Base-by-base conservation (phyloP, 2,888 invertebrate species). In the Abrostola tripartita region DNA sequence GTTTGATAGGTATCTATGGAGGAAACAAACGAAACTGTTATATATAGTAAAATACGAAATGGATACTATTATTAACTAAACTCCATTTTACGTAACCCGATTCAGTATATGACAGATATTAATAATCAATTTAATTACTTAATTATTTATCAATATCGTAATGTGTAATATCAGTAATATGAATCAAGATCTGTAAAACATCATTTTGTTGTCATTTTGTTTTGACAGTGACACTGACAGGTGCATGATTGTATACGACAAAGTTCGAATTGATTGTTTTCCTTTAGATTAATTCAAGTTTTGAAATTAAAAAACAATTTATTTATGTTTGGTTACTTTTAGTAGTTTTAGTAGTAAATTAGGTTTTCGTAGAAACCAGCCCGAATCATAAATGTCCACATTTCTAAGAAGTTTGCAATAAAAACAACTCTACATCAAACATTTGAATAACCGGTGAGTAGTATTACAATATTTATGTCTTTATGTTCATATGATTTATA, bases 361-460 rank as follows among this genome's bases (percentile, higher is more conserved):
- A 14, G 24, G 12, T 35, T 38, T 55, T 65, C 38, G 47, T 49
- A 11, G 47, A 55, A 59, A n/a, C 40, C 10, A 35, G 35, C 9
- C 5, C 14, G 24, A 24, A 24, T 44, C 5, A 37, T 53, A 11
- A 6, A 44, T 50, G 44, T 37, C 9, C 1, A 12, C 6, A 0
- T 12, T 52, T 37, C 10, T 6, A 47, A 37, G 38, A 14, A 49
- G 12, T n/a, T 37, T 44, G 44, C 53, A 61, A 50, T n/a, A 24
- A 9, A 47, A 24, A 24, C 44, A 47, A 9, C n/a, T n/a, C n/a
- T n/a, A n/a, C 44, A 47, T 5, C 2, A 14, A 56, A 35, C 11
- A n/a, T 40, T 40, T 6, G 56, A 7, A 10, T 37, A 50, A 37
- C 8, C 42, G 67, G 72, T 70, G 38, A 72, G 70, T 70, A 57